These are phyloP conservation scores for Zygogramma bicolorata DNA, from an alignment of 2,888 invertebrate species.

Conservation along the genomic window DNA sequence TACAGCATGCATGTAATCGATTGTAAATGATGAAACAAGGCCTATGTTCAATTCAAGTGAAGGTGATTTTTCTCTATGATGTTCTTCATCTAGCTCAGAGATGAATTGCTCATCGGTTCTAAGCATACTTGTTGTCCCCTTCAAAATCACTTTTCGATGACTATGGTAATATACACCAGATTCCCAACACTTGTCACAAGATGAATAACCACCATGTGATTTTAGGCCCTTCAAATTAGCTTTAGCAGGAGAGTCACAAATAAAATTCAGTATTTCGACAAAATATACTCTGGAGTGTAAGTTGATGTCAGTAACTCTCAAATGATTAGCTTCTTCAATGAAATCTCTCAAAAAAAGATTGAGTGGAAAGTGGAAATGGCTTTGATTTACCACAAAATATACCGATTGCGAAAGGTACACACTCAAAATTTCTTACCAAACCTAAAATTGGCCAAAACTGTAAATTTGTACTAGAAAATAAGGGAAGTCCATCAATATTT, in stretches of 20 bases:
- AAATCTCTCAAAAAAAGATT: slow-evolving; percentile 16
- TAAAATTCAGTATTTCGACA: slow-evolving; percentile 23
- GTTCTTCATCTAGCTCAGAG: slow-evolving; percentile 5
- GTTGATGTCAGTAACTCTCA: not conserved
- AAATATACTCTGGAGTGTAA: slow-evolving; percentile 4
- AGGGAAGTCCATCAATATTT: no score
- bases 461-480: not conserved
- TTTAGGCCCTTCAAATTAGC: slow-evolving; percentile 24
- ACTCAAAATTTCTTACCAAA: not conserved
- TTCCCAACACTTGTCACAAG: slow-evolving; percentile 17
- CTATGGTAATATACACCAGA: not conserved
- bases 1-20: no score
- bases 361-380: slow-evolving; percentile 11
- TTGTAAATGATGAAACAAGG: no score
- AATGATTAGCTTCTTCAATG: slow-evolving; percentile 7
- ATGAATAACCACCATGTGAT: slow-evolving; percentile 24
- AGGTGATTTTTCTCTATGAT: slow-evolving; percentile 21
- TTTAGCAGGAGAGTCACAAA: slow-evolving; percentile 25
- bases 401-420: slow-evolving; percentile 6
- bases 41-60: slow-evolving; percentile 20
- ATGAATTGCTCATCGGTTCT: not conserved
- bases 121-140: not conserved
- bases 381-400: slow-evolving; percentile 11
- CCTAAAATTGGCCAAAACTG: not conserved
- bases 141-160: slow-evolving; percentile 5